Conservation (phyloP, 2,113 vertebrate species). For the Anhinga rufa region DNA sequence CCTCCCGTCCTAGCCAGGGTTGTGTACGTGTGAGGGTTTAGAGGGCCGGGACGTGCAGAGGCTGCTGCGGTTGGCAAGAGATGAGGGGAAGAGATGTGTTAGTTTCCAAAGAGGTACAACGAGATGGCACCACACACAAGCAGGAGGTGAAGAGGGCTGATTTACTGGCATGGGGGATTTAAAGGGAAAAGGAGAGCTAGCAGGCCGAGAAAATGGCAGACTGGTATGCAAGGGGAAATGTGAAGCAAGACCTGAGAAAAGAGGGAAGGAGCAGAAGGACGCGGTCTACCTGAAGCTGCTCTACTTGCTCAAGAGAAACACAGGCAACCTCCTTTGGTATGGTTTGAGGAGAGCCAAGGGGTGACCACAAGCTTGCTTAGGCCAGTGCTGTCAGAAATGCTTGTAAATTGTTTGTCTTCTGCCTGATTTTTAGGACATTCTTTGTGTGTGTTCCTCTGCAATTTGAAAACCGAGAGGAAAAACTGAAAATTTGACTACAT, state of each 20-base stretch:
- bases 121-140: rapidly evolving
- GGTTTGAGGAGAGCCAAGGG: not conserved
- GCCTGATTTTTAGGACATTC: not conserved
- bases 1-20: rapidly evolving
- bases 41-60: rapidly evolving
- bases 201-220: not conserved
- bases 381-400: not conserved
- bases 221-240: not conserved
- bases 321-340: not conserved
- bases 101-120: not conserved
- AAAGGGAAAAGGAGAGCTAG: not conserved
- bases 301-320: not conserved
- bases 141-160: not conserved
- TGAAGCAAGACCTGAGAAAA: not conserved
- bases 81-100: not conserved
- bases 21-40: rapidly evolving
- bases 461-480: not conserved
- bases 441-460: not conserved
- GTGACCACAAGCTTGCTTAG: not conserved
- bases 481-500: not conserved
- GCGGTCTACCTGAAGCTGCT: not conserved
- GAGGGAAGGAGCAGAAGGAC: not conserved
- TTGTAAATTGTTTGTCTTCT: not conserved
- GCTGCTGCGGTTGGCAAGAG: not conserved
- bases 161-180: not conserved